Conservation (phyloP, 2,888 invertebrate genomes). For the Lymantria monacha region DNA sequence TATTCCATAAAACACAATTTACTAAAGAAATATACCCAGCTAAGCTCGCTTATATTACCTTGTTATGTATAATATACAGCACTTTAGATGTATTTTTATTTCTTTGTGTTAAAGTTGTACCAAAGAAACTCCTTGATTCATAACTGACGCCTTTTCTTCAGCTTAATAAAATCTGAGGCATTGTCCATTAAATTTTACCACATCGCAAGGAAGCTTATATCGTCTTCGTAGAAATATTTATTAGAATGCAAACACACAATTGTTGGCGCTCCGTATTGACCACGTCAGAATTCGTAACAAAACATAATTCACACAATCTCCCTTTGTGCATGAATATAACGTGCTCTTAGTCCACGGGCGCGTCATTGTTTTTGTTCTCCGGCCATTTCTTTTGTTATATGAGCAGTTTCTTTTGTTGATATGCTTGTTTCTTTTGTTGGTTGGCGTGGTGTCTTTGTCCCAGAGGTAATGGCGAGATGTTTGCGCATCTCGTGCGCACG, state of each 20-base stretch:
- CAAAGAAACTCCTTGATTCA: too few species aligned
- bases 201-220: too few species aligned
- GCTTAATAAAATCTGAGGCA: too few species aligned
- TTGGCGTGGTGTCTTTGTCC: conserved; percentile 51
- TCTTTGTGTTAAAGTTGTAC: too few species aligned
- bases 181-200: too few species aligned
- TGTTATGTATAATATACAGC: too few species aligned
- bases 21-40: too few species aligned
- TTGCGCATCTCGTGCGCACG: conserved; percentile 41
- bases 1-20: too few species aligned
- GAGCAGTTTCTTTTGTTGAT: conserved; percentile 50
- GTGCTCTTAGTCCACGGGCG: conserved; percentile 40
- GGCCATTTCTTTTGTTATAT: conserved; percentile 59
- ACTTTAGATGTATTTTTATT: too few species aligned
- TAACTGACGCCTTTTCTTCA: too few species aligned
- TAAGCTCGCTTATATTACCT: too few species aligned
- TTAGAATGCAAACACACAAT: conserved; percentile 23
- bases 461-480: conserved; percentile 33
- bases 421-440: conserved; percentile 50
- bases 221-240: conserved; percentile 2
- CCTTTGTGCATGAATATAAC: conserved; percentile 60
- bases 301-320: conserved; percentile 56
- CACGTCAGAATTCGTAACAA: conserved; percentile 49
- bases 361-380: conserved; percentile 54
- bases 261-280: conserved; percentile 29